phyloP scores from a whole-genome alignment of 2,113 vertebrate species.

The Rissa tridactyla region DNA sequence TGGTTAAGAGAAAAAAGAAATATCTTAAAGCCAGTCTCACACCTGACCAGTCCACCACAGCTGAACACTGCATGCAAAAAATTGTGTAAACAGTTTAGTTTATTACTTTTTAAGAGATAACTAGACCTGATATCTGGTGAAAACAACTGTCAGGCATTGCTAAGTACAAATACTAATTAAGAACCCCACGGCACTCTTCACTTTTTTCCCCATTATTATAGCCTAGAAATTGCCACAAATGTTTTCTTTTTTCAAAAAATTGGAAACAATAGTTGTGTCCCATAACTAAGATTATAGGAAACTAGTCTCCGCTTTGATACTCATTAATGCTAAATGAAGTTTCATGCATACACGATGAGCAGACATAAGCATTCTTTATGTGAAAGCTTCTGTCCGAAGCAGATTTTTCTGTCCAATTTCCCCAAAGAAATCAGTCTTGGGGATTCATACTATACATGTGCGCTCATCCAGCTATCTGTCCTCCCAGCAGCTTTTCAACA shows the following conservation, averaged over 20 bases:
- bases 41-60: neutral
- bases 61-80: neutral
- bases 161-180: neutral
- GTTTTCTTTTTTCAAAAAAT: neutral
- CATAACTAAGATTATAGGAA: neutral
- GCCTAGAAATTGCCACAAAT: neutral
- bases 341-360: neutral
- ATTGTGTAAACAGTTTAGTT: neutral
- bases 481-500: neutral
- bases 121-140: neutral
- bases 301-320: neutral
- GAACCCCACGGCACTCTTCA: neutral
- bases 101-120: neutral
- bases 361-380: neutral
- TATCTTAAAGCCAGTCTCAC: neutral
- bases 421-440: neutral
- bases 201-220: neutral
- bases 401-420: neutral
- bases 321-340: neutral
- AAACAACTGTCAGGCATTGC: neutral
- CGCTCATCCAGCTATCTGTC: neutral
- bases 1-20: neutral
- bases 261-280: neutral
- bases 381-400: neutral
- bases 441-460: neutral